Percentiles rank a stretch among this genome's conserved stretches.
Evolutionary conservation across 1,140 invertebrate species (phyloP).

Genomic region (Drosophila tani): DNA sequence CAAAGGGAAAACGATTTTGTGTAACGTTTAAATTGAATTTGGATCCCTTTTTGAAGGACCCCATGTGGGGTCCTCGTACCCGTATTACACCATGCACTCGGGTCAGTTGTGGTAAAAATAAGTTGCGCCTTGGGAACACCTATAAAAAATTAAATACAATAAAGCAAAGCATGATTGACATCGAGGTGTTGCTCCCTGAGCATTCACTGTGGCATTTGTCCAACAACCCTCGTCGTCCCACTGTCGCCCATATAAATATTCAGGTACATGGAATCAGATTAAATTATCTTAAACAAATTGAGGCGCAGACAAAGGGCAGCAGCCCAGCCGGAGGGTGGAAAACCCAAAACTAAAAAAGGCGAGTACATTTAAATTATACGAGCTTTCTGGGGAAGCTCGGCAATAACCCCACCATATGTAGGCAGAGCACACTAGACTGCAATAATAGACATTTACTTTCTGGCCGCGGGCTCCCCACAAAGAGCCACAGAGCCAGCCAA

Average conservation of each 20-base stretch:
- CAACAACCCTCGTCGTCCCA: slow-evolving; percentile 38
- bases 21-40: slow-evolving; percentile 80
- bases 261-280: slow-evolving; percentile 81
- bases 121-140: slow-evolving; percentile 24
- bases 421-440: slow-evolving; percentile 42
- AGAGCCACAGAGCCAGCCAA: slow-evolving; percentile 8
- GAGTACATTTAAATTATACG: slow-evolving; percentile 43
- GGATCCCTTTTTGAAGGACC: slow-evolving; percentile 57
- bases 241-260: slow-evolving; percentile 68
- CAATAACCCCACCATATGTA: slow-evolving; percentile 52
- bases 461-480: slow-evolving; percentile 57
- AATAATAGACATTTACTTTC: slow-evolving; percentile 62
- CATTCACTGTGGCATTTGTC: slow-evolving; percentile 7
- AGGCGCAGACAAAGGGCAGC: slow-evolving; percentile 58
- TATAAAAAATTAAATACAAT: slow-evolving; percentile 34
- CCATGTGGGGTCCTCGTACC: slow-evolving; percentile 15
- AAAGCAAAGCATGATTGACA: slow-evolving; percentile 36
- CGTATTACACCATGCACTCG: slow-evolving; percentile 13
- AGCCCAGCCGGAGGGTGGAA: slow-evolving; percentile 26
- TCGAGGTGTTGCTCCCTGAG: slow-evolving; percentile 26
- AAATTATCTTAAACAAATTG: slow-evolving; percentile 81
- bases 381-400: slow-evolving; percentile 6
- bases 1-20: slow-evolving; percentile 56
- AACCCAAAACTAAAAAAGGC: slow-evolving; percentile 33
- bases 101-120: slow-evolving; percentile 21